Evolutionary conservation across 1,140 invertebrate species (phyloP), one percentile per base, ranked within the genome.

Genomic region (Dysdera silvatica): DNA sequence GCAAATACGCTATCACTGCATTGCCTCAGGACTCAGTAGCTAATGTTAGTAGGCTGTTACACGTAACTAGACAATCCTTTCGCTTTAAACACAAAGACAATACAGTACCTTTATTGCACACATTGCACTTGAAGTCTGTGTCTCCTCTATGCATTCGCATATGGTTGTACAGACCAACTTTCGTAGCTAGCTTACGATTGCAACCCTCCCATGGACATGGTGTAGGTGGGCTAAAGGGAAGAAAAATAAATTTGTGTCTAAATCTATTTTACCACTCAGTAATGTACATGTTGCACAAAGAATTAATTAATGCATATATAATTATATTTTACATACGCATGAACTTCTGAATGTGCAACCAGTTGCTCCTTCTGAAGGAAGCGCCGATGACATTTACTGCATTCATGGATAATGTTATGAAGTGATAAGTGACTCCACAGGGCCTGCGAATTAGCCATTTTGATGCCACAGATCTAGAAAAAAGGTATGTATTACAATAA

Each of bases 301-400:
- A 14, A 12, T 18, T 47, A 40, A 40, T 16, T 40, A 16, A 40
- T 2, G 18, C 14, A 40, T 40, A 40, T 40, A 58, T 33, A n/a
- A 66, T 51, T 7, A 40, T 24, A 29, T 8, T 26, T 26, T 52
- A 67, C 59, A 41, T 69, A 68, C 49, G 67, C 71, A 66, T 72
- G 71, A n/a, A 68, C 63, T 58, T 72, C 71, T 58, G 71, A 71
- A 45, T 72, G 71, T 32, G 70, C 69, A 32, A 70, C 68, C 1
- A 72, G 37, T 32, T 71, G 71, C 52, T 72, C 71, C 26, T 68
- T 67, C 41, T 72, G 71, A 24, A 72, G 61, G 37, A 72, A 72
- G 37, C 69, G 54, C 32, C 69, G 56, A 26, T 70, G 69, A 47
- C 71, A 72, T 53, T 69, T 71, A n/a, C 66, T 58, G 43, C 71